These are phyloP conservation scores for Styela plicata DNA, from an alignment of 23 tunicate genomes.

Conservation along the genomic window DNA sequence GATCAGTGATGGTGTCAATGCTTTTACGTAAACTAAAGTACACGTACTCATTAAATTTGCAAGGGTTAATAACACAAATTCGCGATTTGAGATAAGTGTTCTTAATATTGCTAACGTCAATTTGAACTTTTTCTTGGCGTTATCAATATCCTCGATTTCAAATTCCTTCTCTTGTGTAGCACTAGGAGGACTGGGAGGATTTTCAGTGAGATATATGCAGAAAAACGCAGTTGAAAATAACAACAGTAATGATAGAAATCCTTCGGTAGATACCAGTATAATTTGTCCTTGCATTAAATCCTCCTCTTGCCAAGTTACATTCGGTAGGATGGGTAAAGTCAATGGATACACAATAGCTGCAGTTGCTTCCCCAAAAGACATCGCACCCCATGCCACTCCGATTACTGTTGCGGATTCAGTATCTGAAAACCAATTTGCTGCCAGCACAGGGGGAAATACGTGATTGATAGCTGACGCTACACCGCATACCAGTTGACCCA, in stretches of 20 bases:
- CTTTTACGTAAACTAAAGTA: not conserved
- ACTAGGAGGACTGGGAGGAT: not conserved
- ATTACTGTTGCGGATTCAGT: conserved; percentile 1
- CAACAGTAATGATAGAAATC: not conserved
- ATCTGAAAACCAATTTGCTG: conserved; percentile 7
- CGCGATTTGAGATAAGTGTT: not conserved
- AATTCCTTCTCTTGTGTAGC: not conserved
- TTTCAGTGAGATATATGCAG: not conserved
- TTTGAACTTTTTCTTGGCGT: not conserved
- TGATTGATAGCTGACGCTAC: not conserved
- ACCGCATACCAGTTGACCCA: not conserved
- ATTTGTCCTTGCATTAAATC: not conserved
- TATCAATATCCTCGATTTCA: not conserved
- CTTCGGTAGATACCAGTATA: not conserved
- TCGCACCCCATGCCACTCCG: not conserved
- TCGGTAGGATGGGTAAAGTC: not conserved
- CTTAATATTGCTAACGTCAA: not conserved
- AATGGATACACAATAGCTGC: conserved; percentile 1
- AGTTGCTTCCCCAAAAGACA: not conserved
- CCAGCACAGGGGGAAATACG: not conserved
- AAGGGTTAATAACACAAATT: not conserved
- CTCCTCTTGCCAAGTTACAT: not conserved
- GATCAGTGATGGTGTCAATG: not conserved
- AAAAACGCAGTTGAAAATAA: not conserved
- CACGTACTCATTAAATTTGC: not conserved